Percentiles rank a stretch among this genome's conserved stretches.
Evolutionary conservation across 1,140 invertebrate genomes (phyloP).

Genomic region (Drosophila orosa): DNA sequence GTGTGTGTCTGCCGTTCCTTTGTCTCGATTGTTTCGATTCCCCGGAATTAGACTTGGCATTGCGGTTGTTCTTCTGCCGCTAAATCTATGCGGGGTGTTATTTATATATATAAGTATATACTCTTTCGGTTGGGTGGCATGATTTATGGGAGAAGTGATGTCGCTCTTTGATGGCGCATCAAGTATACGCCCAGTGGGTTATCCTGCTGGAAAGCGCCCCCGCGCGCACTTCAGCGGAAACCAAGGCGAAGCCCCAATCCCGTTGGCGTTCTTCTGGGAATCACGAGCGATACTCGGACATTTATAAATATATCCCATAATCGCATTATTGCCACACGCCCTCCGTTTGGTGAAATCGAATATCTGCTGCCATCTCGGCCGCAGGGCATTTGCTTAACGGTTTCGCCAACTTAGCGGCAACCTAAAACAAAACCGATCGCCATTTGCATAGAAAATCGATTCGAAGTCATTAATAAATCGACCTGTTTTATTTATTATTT

Average conservation of each 20-base stretch:
- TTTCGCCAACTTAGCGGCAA: slow-evolving; percentile 41
- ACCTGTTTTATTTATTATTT: slow-evolving; percentile 77
- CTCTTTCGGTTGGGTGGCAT: slow-evolving; percentile 44
- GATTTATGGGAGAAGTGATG: slow-evolving; percentile 64
- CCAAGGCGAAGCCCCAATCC: too few relatives aligned
- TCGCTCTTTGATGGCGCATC: slow-evolving; percentile 37
- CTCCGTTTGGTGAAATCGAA: slow-evolving; percentile 53
- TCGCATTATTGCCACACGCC: slow-evolving; percentile 66
- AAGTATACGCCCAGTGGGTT: slow-evolving; percentile 39
- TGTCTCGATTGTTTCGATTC: slow-evolving; percentile 77
- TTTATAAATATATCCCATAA: slow-evolving; percentile 43
- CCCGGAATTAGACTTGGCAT: slow-evolving; percentile 60
- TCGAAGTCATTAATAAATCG: slow-evolving; percentile 77
- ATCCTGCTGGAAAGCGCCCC: slow-evolving; percentile 14
- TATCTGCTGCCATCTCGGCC: slow-evolving; percentile 41
- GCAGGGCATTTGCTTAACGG: slow-evolving; percentile 50
- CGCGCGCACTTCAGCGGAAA: slow-evolving; percentile 17
- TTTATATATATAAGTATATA: slow-evolving; percentile 34
- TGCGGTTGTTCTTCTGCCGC: slow-evolving; percentile 55
- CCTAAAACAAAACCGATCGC: slow-evolving; percentile 40
- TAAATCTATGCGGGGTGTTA: slow-evolving; percentile 66
- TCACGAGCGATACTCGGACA: slow-evolving; percentile 29
- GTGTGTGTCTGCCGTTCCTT: slow-evolving; percentile 34
- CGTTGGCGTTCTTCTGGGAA: slow-evolving; percentile 33
- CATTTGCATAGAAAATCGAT: slow-evolving; percentile 75